Evolutionary conservation across 2,888 invertebrate genomes (phyloP).

Genomic region (Agrotis exclamationis): DNA sequence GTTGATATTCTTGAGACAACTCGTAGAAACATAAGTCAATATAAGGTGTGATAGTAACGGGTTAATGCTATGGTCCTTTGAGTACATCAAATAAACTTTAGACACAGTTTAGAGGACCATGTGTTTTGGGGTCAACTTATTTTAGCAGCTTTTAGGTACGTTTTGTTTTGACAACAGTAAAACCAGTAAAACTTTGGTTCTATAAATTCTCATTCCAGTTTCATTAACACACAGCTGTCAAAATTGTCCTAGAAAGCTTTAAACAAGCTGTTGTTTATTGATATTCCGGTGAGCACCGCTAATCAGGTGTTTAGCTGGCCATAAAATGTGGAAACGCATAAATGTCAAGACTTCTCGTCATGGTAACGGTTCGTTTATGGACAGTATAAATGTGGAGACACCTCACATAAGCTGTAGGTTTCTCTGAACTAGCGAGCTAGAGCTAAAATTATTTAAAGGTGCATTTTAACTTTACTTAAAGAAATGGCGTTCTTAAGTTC

Average conservation of each 20-base stretch:
- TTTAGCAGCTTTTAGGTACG: background rate
- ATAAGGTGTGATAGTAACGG: conserved; percentile 19
- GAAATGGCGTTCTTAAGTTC: too few species aligned
- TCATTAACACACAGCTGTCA: conserved; percentile 19
- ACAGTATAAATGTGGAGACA: conserved; percentile 1
- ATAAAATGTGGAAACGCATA: conserved; percentile 43
- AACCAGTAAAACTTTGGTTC: background rate
- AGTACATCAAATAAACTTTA: background rate
- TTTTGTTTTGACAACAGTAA: background rate
- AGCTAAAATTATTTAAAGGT: too few species aligned
- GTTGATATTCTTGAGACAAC: conserved; percentile 41
- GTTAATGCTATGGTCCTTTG: background rate
- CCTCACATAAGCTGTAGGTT: conserved; percentile 13
- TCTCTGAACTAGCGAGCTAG: background rate
- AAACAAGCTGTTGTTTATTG: conserved; percentile 32
- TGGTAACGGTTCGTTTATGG: conserved; percentile 50
- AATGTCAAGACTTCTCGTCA: conserved; percentile 20
- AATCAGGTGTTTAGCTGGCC: conserved; percentile 48
- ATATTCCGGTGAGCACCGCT: conserved; percentile 41
- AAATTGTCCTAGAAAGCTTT: conserved; percentile 37
- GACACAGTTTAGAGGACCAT: background rate
- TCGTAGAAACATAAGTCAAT: conserved; percentile 28
- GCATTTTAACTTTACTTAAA: too few species aligned
- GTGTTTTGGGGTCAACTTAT: background rate
- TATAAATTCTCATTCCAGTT: background rate